Evolutionary conservation across 2,113 vertebrate species (phyloP).

Genomic region (Cygnus buccinator): DNA sequence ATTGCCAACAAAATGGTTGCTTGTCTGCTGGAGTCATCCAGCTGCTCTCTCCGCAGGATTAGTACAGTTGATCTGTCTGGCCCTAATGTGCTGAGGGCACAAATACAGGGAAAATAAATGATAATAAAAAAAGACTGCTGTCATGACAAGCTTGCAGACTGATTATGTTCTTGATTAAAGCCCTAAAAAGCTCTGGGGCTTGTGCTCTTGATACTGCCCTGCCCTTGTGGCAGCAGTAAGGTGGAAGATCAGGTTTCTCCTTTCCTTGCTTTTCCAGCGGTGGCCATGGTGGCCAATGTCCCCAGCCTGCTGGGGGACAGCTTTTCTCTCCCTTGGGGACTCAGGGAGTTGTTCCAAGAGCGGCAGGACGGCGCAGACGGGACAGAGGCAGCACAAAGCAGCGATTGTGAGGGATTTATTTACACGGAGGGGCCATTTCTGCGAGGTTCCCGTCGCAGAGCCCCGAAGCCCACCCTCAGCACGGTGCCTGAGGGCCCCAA

Average conservation of each 20-base stretch:
- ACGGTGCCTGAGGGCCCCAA: not conserved
- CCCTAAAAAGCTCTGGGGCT: not conserved
- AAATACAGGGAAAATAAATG: not conserved
- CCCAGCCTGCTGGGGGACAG: fast-evolving
- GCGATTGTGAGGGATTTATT: fast-evolving
- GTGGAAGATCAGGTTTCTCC: not conserved
- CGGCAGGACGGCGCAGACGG: fast-evolving
- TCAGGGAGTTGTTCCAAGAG: too few relatives aligned
- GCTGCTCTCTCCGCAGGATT: not conserved
- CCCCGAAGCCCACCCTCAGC: fast-evolving
- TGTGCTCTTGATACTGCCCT: not conserved
- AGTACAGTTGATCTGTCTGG: not conserved
- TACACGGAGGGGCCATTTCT: fast-evolving
- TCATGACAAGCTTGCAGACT: not conserved
- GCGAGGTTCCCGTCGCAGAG: fast-evolving
- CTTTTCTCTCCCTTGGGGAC: fast-evolving
- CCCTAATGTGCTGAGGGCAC: fast-evolving
- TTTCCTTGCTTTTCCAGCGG: not conserved
- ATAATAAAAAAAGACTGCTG: not conserved
- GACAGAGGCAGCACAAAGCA: fast-evolving
- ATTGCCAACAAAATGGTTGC: not conserved
- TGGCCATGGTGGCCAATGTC: fast-evolving
- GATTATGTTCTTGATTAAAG: not conserved
- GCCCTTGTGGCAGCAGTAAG: fast-evolving
- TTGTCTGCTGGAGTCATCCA: not conserved